A percentile compares a stretch with the other conserved stretches of the same genome.
Evolutionary conservation across 53 echinoderm and acorn worm genomes (phyloP).

Genomic region (Holothuria scabra): DNA sequence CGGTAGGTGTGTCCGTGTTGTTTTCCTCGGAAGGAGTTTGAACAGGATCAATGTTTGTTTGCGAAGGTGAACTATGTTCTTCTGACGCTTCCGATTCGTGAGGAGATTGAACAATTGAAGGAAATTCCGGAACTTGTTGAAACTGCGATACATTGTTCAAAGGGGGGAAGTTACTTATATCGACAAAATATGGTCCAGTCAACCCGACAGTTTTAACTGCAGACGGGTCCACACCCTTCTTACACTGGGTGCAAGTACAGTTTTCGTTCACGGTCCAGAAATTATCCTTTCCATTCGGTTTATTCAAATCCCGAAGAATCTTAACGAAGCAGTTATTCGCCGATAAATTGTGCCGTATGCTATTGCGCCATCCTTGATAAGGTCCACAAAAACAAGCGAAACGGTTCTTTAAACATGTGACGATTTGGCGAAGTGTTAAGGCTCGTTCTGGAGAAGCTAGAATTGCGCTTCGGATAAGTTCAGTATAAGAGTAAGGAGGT

Average conservation of each 20-base stretch:
- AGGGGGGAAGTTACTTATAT: too few relatives aligned
- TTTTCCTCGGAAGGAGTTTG: too few relatives aligned
- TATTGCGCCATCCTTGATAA: slow-evolving; percentile 60
- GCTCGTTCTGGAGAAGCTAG: slow-evolving; percentile 28
- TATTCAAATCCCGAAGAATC: slow-evolving; percentile 20
- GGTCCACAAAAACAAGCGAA: slow-evolving; percentile 52
- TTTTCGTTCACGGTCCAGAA: slow-evolving; percentile 73
- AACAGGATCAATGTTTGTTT: too few relatives aligned
- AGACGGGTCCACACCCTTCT: slow-evolving; percentile 2
- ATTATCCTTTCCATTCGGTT: slow-evolving; percentile 47
- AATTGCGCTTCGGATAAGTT: slow-evolving; percentile 60
- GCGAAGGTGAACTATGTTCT: too few relatives aligned
- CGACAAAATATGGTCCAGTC: too few relatives aligned
- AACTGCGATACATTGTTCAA: too few relatives aligned
- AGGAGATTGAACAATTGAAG: too few relatives aligned
- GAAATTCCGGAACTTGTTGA: too few relatives aligned
- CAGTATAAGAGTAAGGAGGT: slow-evolving; percentile 55
- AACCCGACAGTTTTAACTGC: neutral
- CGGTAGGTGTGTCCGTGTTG: too few relatives aligned
- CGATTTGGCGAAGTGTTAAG: slow-evolving; percentile 58
- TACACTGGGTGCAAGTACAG: slow-evolving; percentile 57
- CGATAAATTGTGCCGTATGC: slow-evolving; percentile 62
- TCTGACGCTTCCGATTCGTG: too few relatives aligned
- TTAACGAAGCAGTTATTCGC: slow-evolving; percentile 57
- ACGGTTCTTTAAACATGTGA: slow-evolving; percentile 12